Evolutionary conservation across 1,140 invertebrate genomes (phyloP).

Genomic region (Lepidurus packardi): DNA sequence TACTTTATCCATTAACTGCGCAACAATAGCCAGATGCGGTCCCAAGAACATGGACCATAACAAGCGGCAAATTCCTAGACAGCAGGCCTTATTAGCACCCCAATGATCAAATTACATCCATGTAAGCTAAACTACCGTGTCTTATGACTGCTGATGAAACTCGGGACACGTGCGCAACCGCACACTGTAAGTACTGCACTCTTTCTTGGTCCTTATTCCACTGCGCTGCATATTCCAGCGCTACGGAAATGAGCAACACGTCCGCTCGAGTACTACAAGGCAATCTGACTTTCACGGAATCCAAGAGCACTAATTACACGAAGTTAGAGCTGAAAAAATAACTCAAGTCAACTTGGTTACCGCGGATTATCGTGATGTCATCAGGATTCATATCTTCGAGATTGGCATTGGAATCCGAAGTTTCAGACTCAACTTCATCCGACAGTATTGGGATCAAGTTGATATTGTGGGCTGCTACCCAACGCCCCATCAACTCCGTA

Average conservation of each 20-base stretch:
- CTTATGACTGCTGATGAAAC: constrained; percentile 22
- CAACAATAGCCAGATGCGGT: constrained; percentile 63
- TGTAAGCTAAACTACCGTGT: constrained; percentile 26
- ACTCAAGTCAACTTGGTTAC: constrained; percentile 11
- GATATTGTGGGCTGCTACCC: constrained; percentile 64
- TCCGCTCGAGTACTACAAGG: constrained; percentile 16
- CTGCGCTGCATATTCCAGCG: constrained; percentile 32
- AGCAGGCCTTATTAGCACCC: constrained; percentile 25
- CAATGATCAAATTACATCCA: constrained; percentile 25
- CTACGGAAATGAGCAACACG: constrained; percentile 26
- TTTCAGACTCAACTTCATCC: constrained; percentile 46
- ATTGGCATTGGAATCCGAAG: constrained; percentile 32
- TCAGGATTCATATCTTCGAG: constrained; percentile 34
- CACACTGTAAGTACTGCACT: constrained; percentile 19
- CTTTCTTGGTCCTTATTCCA: constrained; percentile 29
- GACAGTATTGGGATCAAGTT: constrained; percentile 52
- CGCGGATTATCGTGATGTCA: constrained; percentile 33
- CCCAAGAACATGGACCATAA: constrained; percentile 81
- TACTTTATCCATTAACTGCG: constrained; percentile 78
- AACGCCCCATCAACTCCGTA: constrained; percentile 73
- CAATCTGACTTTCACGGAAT: background rate
- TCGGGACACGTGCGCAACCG: constrained; percentile 8
- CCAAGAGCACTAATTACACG: background rate
- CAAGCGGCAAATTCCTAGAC: constrained; percentile 64
- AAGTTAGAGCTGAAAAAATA: constrained; percentile 23